Conservation (phyloP, 2,113 vertebrate genomes). For the Cochlearius cochlearius region DNA sequence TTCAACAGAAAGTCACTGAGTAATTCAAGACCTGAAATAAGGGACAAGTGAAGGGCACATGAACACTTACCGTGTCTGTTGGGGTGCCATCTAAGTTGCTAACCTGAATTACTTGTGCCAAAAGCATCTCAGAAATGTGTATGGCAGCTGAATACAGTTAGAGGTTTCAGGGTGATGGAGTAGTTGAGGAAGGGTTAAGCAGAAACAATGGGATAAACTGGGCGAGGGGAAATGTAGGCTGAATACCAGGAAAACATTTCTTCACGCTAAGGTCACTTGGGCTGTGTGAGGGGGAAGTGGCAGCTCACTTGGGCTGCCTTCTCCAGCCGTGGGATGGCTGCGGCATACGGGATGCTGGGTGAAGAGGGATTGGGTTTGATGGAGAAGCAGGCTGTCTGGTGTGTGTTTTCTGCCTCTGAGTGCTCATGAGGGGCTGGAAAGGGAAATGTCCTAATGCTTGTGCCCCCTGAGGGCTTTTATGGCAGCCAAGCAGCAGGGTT, state of each 20-base stretch:
- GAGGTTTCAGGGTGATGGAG: neutral
- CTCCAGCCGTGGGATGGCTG: fast-evolving
- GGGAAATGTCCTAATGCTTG: neutral
- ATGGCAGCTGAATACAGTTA: neutral
- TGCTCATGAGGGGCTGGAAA: neutral
- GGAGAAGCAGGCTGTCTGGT: neutral
- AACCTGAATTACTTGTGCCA: neutral
- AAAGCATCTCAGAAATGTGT: neutral
- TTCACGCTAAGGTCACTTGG: neutral
- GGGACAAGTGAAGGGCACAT: neutral
- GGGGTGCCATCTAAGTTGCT: neutral
- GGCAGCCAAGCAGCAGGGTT: fast-evolving
- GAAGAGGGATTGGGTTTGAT: neutral
- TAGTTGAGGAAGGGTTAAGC: neutral
- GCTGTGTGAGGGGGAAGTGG: neutral
- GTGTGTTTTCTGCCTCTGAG: neutral
- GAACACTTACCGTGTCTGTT: neutral
- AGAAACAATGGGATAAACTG: slow-evolving; percentile 22
- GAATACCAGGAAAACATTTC: slow-evolving; percentile 55
- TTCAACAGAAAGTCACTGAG: neutral
- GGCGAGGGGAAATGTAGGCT: neutral
- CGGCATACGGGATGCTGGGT: neutral
- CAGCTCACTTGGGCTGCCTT: neutral
- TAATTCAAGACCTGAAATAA: neutral
- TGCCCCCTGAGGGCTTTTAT: neutral